A percentile compares a stretch with the other conserved stretches of the same genome.
Conservation (phyloP, 2,113 vertebrate species). For the Deroptyus accipitrinus region DNA sequence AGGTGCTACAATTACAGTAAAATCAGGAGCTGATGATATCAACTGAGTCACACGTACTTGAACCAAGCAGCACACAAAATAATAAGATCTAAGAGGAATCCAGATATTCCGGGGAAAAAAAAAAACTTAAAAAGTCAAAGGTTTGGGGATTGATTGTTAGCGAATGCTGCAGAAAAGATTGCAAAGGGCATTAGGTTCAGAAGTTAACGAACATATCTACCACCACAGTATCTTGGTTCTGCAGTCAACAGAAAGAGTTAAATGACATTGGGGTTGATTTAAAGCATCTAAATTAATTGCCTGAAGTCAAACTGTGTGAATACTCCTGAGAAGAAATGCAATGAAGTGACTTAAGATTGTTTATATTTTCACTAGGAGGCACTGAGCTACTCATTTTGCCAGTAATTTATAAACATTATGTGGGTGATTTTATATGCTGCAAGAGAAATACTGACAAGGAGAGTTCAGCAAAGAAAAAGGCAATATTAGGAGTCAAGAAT, state of each 20-base stretch:
- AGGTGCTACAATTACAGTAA: not conserved
- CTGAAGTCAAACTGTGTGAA: not conserved
- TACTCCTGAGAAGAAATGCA: not conserved
- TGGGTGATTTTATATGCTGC: not conserved
- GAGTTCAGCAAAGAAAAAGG: not conserved
- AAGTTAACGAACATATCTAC: not conserved
- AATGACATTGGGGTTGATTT: not conserved
- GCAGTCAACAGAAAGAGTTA: not conserved
- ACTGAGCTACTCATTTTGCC: fast-evolving
- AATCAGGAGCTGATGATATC: not conserved
- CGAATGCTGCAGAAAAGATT: not conserved
- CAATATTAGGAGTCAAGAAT: not conserved
- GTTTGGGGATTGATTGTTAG: not conserved
- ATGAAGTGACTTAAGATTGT: not conserved
- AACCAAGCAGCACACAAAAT: not conserved
- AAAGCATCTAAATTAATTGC: not conserved
- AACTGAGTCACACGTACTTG: not conserved
- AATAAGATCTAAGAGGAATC: not conserved
- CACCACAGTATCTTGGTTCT: not conserved
- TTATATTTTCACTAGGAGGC: not conserved
- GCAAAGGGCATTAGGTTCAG: not conserved
- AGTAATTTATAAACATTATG: not conserved
- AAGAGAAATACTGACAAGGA: not conserved
- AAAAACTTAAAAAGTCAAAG: too few species aligned
- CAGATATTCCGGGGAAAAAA: not conserved